These are phyloP conservation scores for Electrona antarctica DNA, from an alignment of 2,113 vertebrate genomes.

Conservation along the genomic window DNA sequence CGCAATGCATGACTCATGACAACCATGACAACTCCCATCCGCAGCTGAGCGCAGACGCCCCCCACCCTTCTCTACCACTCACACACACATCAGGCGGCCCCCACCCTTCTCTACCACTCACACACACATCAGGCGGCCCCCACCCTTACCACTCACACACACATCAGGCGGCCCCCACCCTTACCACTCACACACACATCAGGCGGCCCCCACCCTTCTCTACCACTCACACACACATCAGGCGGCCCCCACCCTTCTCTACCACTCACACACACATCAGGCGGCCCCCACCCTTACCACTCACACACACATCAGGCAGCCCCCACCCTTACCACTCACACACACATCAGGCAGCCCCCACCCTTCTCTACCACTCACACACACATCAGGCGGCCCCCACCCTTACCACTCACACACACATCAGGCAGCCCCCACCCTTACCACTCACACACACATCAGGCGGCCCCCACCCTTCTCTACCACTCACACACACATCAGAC, in stretches of 20 bases:
- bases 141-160: too few species aligned
- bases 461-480: too few species aligned
- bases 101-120: too few species aligned
- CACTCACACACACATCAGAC: background rate
- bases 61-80: background rate
- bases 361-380: too few species aligned
- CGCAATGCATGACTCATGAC: conserved; percentile 1
- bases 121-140: background rate
- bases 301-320: background rate
- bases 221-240: background rate
- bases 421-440: too few species aligned
- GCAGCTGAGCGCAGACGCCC: background rate
- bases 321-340: too few species aligned
- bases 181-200: background rate
- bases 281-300: too few species aligned
- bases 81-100: too few species aligned
- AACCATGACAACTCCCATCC: background rate
- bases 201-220: too few species aligned
- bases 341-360: background rate
- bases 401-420: background rate
- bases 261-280: background rate
- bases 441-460: background rate
- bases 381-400: too few species aligned
- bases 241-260: too few species aligned
- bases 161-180: too few species aligned